These are phyloP conservation scores for Daktulosphaira vitifoliae DNA, from an alignment of 1,140 invertebrate genomes.

Conservation along the genomic window DNA sequence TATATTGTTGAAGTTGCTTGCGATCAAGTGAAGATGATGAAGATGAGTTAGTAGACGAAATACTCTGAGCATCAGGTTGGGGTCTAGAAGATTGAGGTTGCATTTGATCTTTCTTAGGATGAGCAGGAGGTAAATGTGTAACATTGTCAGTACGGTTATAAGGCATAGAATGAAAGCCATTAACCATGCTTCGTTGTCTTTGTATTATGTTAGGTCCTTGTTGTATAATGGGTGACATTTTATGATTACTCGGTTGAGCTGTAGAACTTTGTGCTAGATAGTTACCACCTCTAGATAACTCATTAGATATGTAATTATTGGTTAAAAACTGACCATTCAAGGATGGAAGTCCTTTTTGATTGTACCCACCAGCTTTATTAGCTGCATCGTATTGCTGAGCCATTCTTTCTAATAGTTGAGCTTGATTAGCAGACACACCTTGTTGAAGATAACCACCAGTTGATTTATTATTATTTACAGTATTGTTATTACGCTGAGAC, in stretches of 20 bases:
- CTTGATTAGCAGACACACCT: constrained; percentile 12
- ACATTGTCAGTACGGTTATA: background rate
- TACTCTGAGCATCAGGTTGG: background rate
- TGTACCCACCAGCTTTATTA: background rate
- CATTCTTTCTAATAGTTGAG: constrained; percentile 15
- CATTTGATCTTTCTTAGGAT: background rate
- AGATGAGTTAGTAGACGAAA: too few relatives aligned
- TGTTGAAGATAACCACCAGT: constrained; percentile 1
- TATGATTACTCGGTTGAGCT: background rate
- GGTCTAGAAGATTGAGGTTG: background rate
- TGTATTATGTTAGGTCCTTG: background rate
- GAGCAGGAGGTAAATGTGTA: background rate
- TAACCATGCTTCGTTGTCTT: constrained; percentile 20
- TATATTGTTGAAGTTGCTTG: constrained; percentile 9
- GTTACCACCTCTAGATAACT: background rate
- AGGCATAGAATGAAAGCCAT: constrained; percentile 28
- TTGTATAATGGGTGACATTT: background rate
- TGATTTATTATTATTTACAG: background rate
- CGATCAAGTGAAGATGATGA: background rate
- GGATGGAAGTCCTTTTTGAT: background rate
- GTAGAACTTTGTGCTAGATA: background rate
- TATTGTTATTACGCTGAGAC: background rate
- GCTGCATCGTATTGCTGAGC: constrained; percentile 13
- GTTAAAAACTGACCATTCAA: background rate
- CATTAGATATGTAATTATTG: too few relatives aligned